phyloP scores from a whole-genome alignment of 2,113 vertebrate species.

The Charina bottae region DNA sequence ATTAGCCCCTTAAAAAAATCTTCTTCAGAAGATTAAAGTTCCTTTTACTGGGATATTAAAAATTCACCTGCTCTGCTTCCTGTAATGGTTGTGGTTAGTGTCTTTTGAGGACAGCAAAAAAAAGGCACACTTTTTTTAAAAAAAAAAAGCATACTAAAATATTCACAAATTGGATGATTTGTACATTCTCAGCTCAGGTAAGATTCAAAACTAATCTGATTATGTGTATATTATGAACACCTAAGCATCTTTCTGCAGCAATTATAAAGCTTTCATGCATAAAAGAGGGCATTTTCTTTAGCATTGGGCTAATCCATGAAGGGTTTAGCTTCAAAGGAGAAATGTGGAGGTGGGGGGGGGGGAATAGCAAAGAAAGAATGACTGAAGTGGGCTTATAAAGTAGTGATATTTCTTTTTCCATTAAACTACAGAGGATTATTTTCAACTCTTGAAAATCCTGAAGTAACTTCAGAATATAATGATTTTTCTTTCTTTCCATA shows the following conservation, averaged over 20 bases:
- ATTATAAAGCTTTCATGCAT: slow-evolving; percentile 91
- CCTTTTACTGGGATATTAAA: background rate
- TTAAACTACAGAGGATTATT: slow-evolving; percentile 60
- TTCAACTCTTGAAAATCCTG: slow-evolving; percentile 55
- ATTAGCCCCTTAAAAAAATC: slow-evolving; percentile 14
- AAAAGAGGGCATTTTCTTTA: slow-evolving; percentile 87
- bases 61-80: slow-evolving; percentile 37
- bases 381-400: slow-evolving; percentile 68
- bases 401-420: slow-evolving; percentile 47
- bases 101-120: slow-evolving; percentile 38
- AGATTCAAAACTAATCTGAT: slow-evolving; percentile 92
- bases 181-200: slow-evolving; percentile 72
- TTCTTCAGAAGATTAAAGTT: slow-evolving; percentile 5
- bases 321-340: slow-evolving; percentile 84
- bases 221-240: slow-evolving; percentile 89
- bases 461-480: slow-evolving; percentile 58
- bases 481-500: slow-evolving; percentile 52
- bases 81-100: slow-evolving; percentile 28
- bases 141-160: slow-evolving; percentile 63
- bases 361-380: slow-evolving; percentile 42
- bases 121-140: background rate
- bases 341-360: background rate
- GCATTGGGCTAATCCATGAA: slow-evolving; percentile 85
- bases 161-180: slow-evolving; percentile 73
- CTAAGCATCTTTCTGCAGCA: slow-evolving; percentile 92